A percentile compares a stretch with the other conserved stretches of the same genome.
Evolutionary conservation across 2,113 vertebrate species (phyloP).

Genomic region (Spea bombifrons): DNA sequence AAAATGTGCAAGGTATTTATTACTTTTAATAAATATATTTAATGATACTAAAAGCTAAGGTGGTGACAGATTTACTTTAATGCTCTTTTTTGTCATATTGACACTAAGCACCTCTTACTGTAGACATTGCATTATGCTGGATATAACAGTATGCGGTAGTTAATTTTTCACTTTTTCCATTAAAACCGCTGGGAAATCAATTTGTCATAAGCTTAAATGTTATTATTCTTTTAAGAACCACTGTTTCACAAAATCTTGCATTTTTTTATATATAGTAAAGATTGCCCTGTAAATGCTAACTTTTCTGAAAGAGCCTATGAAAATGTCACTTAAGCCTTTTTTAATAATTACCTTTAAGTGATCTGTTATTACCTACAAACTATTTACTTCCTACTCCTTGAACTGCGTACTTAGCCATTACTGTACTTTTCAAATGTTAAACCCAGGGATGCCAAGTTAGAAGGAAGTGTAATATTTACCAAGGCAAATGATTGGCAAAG

Average conservation of each 20-base stretch:
- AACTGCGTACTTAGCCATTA: too few species aligned
- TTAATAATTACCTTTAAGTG: neutral
- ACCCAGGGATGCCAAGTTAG: too few species aligned
- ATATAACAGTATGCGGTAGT: neutral
- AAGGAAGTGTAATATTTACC: too few species aligned
- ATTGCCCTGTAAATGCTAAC: slow-evolving; percentile 5
- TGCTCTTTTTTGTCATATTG: neutral
- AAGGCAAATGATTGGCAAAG: too few species aligned
- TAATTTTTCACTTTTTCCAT: neutral
- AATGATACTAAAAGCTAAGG: neutral
- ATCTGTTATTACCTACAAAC: neutral
- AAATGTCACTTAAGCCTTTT: slow-evolving; percentile 4
- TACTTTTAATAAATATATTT: neutral
- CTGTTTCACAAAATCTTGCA: neutral
- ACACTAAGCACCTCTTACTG: neutral
- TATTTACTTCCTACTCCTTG: too few species aligned
- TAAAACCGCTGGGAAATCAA: neutral
- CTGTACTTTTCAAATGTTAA: too few species aligned
- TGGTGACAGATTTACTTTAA: too few species aligned
- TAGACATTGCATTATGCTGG: neutral
- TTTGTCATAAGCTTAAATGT: slow-evolving; percentile 2
- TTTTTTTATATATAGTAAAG: neutral
- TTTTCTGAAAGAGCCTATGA: slow-evolving; percentile 1
- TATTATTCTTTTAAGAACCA: neutral
- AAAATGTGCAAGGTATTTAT: too few species aligned